These are phyloP conservation scores for Arrhamphus sclerolepis DNA, from an alignment of 2,797 vertebrate genomes.

Conservation along the genomic window DNA sequence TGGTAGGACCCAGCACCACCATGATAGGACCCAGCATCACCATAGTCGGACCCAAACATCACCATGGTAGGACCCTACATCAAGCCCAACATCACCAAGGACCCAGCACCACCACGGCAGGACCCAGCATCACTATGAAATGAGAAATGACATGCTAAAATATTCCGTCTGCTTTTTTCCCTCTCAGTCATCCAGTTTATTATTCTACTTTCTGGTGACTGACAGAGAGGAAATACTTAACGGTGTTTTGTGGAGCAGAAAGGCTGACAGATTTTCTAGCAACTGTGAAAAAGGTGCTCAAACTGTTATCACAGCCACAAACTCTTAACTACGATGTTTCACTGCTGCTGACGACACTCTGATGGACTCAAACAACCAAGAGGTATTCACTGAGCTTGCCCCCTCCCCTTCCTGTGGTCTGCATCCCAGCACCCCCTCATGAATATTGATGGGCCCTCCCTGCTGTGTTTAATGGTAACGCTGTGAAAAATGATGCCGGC, in stretches of 20 bases:
- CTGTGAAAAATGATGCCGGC: constrained; percentile 75
- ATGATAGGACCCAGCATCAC: too few species aligned
- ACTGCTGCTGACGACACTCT: constrained; percentile 21
- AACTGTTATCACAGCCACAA: neutral
- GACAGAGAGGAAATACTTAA: neutral
- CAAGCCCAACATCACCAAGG: too few species aligned
- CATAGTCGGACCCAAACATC: too few species aligned
- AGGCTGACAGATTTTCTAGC: too few species aligned
- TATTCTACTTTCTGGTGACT: too few species aligned
- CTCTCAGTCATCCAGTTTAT: too few species aligned
- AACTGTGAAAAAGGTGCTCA: neutral
- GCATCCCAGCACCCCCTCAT: constrained; percentile 61
- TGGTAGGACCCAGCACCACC: too few species aligned
- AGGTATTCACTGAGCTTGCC: constrained; percentile 38
- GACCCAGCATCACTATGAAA: too few species aligned
- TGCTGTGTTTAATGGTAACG: constrained; percentile 76
- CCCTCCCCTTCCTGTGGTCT: neutral
- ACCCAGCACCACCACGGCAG: too few species aligned
- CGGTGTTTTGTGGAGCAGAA: neutral
- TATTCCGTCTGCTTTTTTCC: too few species aligned
- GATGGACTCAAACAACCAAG: constrained; percentile 53
- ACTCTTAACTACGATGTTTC: constrained; percentile 2
- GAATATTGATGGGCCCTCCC: constrained; percentile 77
- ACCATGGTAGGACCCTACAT: too few species aligned
- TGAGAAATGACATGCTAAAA: too few species aligned